These are phyloP conservation scores for Ctenodactylus gundi DNA, from an alignment of 2,113 vertebrate species.

Conservation along the genomic window DNA sequence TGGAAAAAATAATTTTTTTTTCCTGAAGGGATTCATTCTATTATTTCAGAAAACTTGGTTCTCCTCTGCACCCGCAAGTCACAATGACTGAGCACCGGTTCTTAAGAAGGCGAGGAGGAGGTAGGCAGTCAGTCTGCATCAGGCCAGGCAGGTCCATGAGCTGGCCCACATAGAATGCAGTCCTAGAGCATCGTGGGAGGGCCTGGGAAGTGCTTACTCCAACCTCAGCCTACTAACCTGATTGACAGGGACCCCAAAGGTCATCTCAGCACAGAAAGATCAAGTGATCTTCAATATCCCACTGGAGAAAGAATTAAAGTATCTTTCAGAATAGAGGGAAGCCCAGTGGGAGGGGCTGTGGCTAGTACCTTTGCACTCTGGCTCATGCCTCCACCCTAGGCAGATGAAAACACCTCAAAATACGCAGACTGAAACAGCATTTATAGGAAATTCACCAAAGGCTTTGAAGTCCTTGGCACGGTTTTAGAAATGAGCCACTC, in stretches of 20 bases:
- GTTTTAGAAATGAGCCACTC: neutral
- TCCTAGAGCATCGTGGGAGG: too few species aligned
- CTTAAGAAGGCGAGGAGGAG: neutral
- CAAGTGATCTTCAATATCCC: neutral
- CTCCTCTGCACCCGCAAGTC: neutral
- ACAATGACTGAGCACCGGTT: neutral
- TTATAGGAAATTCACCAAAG: neutral
- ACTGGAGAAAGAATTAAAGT: neutral
- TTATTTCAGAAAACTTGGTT: neutral
- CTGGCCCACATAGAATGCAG: neutral
- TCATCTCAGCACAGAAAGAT: neutral
- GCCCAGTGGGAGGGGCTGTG: neutral
- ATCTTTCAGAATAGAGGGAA: neutral
- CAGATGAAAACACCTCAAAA: neutral
- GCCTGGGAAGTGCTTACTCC: neutral
- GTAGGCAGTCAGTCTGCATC: neutral
- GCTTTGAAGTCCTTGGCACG: neutral
- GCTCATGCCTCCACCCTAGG: neutral
- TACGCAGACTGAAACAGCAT: neutral
- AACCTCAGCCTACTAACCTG: neutral
- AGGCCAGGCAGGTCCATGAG: neutral
- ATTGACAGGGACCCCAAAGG: too few species aligned
- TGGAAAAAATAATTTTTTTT: neutral
- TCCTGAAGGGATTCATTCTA: neutral
- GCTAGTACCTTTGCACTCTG: neutral